Evolutionary conservation across 2,797 vertebrate species (phyloP), one percentile per base, ranked within the genome.

Genomic region (Cyclopterus lumpus): DNA sequence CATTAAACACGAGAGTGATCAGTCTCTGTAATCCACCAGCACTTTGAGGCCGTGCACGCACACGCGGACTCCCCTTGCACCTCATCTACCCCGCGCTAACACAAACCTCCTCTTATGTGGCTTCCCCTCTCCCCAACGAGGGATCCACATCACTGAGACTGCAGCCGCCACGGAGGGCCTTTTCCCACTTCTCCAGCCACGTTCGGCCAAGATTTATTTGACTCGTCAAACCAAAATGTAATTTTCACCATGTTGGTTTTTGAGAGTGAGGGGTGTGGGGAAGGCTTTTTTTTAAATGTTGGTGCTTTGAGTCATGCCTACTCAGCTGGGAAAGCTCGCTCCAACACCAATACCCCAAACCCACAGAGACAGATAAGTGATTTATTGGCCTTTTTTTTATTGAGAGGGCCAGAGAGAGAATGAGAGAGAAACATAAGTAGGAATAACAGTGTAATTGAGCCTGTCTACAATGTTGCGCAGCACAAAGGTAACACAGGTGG

Each of bases 171-270:
- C 53, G 67, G 80, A 91, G 86, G 86, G 80, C 80, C 73, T 78
- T 89, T 89, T 91, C 92, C 91, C 93, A 91, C 81, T 87, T 89
- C 88, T 89, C 75, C 78, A 75, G 90, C 90, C 88, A 89, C 77
- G 77, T 84, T 88, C 42, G 71, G 91, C 90, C 88, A 83, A 88
- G 90, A 95, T 93, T 94, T 94, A 94, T 94, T 93, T 84, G 82
- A 81, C 84, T 88, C 86, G 84, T 91, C 75, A 88, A 93, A 26
- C 91, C 91, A 79, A 92, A 89, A 92, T 91, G 92, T 90, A 86
- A 93, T 93, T 92, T 93, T 93, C 91, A 93, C 91, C 88, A 86
- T 92, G 91, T 93, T 94, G 89, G 86, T 83, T 94, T 93, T 92
- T 89, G 69, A 77, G 77, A 91, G 77, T 75, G 67, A 77, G 84